phyloP scores from a whole-genome alignment of 2,797 vertebrate species.

The Falco biarmicus region DNA sequence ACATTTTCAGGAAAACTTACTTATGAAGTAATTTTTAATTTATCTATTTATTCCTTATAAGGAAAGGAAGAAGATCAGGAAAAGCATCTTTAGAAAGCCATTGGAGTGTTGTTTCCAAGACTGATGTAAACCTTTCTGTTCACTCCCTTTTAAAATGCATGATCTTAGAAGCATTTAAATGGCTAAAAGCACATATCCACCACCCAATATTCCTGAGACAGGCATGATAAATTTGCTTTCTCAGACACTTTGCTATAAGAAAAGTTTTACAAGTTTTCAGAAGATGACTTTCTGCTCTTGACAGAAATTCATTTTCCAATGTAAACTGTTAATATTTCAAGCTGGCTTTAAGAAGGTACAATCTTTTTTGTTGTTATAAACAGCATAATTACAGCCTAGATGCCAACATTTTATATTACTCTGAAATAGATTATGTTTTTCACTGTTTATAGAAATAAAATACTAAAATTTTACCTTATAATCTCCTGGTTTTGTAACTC shows the following conservation, averaged over 20 bases:
- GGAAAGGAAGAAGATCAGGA: neutral
- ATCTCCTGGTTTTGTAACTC: neutral
- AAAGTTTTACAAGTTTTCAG: neutral
- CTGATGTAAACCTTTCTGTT: neutral
- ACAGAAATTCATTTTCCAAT: neutral
- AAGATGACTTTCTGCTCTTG: neutral
- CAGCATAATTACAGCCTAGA: neutral
- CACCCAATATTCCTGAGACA: neutral
- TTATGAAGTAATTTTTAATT: neutral
- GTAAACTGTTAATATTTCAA: neutral
- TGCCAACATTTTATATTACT: neutral
- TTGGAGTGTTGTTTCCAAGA: neutral
- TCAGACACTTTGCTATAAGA: neutral
- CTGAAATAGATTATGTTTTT: neutral
- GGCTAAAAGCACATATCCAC: neutral
- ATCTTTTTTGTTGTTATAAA: neutral
- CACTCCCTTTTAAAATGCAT: neutral
- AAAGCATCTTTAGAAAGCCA: neutral
- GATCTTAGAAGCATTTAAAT: neutral
- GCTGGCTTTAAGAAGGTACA: neutral
- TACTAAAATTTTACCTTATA: slow-evolving; percentile 1
- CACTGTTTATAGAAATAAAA: neutral
- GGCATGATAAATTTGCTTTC: neutral
- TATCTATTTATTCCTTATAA: too few species aligned
- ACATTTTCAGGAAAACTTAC: neutral